Evolutionary conservation across 2,888 invertebrate species (phyloP).

Genomic region (Cerastoderma edule): DNA sequence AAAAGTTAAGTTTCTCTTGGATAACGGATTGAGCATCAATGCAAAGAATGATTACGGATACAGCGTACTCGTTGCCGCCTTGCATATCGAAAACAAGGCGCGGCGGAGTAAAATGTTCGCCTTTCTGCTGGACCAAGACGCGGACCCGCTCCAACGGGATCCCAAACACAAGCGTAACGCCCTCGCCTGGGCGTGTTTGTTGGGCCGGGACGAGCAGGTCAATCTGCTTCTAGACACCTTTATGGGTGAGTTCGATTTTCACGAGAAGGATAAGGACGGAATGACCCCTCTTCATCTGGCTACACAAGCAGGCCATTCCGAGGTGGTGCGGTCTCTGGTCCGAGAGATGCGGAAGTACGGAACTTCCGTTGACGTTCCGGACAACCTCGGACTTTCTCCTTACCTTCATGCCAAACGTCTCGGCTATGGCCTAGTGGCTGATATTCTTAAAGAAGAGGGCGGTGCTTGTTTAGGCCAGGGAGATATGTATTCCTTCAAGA

Average conservation of each 20-base stretch:
- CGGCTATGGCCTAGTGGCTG: conserved; percentile 70
- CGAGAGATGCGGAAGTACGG: conserved; percentile 71
- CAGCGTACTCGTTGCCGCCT: conserved; percentile 73
- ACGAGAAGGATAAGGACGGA: conserved; percentile 73
- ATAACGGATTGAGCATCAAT: conserved; percentile 69
- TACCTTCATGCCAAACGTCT: conserved; percentile 78
- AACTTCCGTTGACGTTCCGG: conserved; percentile 76
- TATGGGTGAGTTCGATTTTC: conserved; percentile 76
- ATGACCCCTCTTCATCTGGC: conserved; percentile 79
- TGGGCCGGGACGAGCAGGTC: conserved; percentile 69
- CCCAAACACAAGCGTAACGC: conserved; percentile 65
- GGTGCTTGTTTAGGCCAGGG: conserved; percentile 67
- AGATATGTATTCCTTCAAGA: conserved; percentile 68
- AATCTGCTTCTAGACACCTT: conserved; percentile 67
- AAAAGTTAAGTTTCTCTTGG: conserved; percentile 70
- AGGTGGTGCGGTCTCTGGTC: conserved; percentile 68
- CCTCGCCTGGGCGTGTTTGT: conserved; percentile 74
- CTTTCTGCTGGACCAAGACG: conserved; percentile 71
- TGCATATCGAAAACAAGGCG: conserved; percentile 71
- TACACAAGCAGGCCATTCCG: conserved; percentile 67
- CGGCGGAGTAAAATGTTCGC: conserved; percentile 74
- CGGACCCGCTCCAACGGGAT: conserved; percentile 69
- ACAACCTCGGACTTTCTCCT: conserved; percentile 78
- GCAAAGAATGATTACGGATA: conserved; percentile 74
- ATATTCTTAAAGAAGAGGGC: conserved; percentile 69